A percentile compares a stretch with the other conserved stretches of the same genome.
These are phyloP conservation scores for Lycopodina hypogea DNA, from an alignment of 37 sponge, comb jelly and placozoan genomes.

Conservation along the genomic window DNA sequence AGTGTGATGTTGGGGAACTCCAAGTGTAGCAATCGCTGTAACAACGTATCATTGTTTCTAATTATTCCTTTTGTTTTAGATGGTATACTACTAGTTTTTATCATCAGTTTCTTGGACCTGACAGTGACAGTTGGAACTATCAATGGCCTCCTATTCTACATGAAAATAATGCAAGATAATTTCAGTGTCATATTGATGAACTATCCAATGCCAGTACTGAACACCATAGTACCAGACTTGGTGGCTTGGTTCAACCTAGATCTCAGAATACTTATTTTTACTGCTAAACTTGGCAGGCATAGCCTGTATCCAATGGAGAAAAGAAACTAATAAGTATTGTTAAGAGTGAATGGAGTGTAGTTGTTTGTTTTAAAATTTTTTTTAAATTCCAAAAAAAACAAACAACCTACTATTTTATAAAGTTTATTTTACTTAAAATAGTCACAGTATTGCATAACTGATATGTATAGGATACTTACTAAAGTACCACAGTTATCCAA, in stretches of 20 bases:
- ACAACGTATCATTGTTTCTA: not conserved
- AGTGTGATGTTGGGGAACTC: constrained; percentile 34
- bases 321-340: not conserved
- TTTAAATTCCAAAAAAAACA: no score
- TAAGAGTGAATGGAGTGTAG: no score
- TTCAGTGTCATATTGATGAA: not conserved
- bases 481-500: no score
- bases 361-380: no score
- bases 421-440: no score
- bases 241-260: constrained; percentile 18
- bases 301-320: not conserved
- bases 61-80: constrained; percentile 15
- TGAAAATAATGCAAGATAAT: constrained; percentile 18
- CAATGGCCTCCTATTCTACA: constrained; percentile 49
- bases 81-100: constrained; percentile 25
- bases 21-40: constrained; percentile 12
- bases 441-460: no score
- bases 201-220: constrained; percentile 9
- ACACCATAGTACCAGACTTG: not conserved
- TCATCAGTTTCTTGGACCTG: constrained; percentile 31
- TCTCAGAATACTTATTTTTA: constrained; percentile 4
- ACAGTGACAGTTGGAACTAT: constrained; percentile 48
- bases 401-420: no score
- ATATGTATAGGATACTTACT: no score
- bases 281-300: no score